phyloP scores from a whole-genome alignment of 2,888 invertebrate species.

The Agriopis leucophaearia region DNA sequence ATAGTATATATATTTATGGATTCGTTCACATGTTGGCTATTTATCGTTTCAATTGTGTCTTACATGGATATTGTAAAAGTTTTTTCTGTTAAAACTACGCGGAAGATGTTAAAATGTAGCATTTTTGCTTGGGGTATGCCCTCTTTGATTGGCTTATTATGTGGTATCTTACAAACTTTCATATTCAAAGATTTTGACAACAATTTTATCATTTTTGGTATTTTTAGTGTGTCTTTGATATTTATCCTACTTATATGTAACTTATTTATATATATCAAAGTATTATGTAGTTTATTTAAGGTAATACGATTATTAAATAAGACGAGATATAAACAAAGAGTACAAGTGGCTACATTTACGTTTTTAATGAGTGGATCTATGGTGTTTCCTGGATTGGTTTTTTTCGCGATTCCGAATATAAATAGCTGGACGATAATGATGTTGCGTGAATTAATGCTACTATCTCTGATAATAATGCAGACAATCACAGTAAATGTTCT shows the following conservation, averaged over 20 bases:
- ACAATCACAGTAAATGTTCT: not conserved
- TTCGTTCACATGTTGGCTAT: conserved; percentile 2
- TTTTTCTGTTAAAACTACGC: not conserved
- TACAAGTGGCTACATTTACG: conserved; percentile 1
- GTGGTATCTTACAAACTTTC: not conserved
- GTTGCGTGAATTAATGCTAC: no score
- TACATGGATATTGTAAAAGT: conserved; percentile 8
- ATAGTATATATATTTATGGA: not conserved
- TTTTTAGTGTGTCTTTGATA: not conserved
- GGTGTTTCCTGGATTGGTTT: not conserved
- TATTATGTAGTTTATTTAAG: not conserved
- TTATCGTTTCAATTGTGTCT: not conserved
- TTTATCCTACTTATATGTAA: not conserved
- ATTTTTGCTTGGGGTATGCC: conserved; percentile 12
- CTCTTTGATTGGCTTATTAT: not conserved
- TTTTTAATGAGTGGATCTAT: conserved; percentile 9
- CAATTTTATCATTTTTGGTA: not conserved
- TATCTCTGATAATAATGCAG: not conserved
- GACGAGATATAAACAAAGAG: not conserved
- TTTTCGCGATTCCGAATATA: not conserved
- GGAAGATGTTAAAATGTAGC: not conserved
- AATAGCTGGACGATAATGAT: no score
- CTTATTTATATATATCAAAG: not conserved
- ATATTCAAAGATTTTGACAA: not conserved
- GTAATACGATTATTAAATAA: not conserved